Conservation (phyloP, 1,140 invertebrate genomes). For the Caerostris extrusa region DNA sequence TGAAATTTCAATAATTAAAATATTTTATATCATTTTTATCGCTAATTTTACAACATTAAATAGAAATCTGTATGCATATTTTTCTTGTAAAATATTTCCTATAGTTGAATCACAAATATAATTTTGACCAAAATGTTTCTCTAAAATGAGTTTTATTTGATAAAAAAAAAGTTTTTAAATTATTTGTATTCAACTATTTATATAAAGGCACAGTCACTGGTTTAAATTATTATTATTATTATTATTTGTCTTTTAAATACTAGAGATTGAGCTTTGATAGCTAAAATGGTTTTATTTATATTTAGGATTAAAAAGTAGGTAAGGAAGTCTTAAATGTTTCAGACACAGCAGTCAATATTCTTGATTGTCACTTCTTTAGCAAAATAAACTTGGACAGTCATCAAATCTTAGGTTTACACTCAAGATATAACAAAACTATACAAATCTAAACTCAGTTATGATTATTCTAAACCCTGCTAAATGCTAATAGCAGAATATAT, state of each 20-base stretch:
- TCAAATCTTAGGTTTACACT: slow-evolving; percentile 51
- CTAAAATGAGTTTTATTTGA: neutral
- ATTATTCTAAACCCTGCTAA: slow-evolving; percentile 11
- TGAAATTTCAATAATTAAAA: neutral
- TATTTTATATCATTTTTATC: neutral
- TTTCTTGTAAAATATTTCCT: neutral
- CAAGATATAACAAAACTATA: slow-evolving; percentile 68
- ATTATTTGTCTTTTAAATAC: slow-evolving; percentile 5
- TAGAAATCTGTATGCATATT: neutral
- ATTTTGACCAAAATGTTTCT: neutral
- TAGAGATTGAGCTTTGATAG: slow-evolving; percentile 28
- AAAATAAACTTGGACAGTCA: slow-evolving; percentile 64
- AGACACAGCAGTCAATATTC: slow-evolving; percentile 56
- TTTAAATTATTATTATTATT: neutral
- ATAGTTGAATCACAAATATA: neutral
- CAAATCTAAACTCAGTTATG: slow-evolving; percentile 40
- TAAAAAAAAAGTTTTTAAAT: slow-evolving; percentile 33
- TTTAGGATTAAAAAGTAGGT: slow-evolving; percentile 31
- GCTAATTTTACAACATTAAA: neutral
- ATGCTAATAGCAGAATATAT: neutral
- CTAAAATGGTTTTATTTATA: neutral
- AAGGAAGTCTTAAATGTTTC: slow-evolving; percentile 53
- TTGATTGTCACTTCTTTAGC: slow-evolving; percentile 76
- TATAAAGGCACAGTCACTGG: slow-evolving; percentile 55
- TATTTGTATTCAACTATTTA: slow-evolving; percentile 59